Evolutionary conservation across 1,140 invertebrate species (phyloP).

Genomic region (Pogonus chalceus): DNA sequence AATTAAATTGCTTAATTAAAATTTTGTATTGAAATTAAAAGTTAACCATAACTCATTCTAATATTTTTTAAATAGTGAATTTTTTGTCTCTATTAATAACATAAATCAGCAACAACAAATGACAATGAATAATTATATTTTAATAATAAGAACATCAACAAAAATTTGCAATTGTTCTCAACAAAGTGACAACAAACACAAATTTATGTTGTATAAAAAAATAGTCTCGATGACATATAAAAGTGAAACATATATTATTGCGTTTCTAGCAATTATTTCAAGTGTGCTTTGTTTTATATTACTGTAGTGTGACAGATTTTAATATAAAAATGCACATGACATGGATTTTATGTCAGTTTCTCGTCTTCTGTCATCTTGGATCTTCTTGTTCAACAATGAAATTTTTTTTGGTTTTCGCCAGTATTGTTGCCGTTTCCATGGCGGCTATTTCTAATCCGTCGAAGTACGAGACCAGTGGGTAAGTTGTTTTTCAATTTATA

Average conservation of each 20-base stretch:
- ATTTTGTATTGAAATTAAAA: no score
- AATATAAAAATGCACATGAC: neutral
- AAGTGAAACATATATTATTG: conserved; percentile 4
- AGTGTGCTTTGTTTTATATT: neutral
- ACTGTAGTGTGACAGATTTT: neutral
- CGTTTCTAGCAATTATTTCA: conserved; percentile 4
- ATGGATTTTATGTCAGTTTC: neutral
- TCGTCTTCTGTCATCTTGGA: neutral
- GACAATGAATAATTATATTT: no score
- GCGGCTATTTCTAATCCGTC: neutral
- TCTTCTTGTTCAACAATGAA: no score
- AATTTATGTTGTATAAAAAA: neutral
- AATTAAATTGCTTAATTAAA: no score
- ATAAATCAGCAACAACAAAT: no score
- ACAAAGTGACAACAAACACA: neutral
- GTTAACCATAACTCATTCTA: no score
- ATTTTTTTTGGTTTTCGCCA: neutral
- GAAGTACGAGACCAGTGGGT: neutral
- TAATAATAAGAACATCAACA: no score
- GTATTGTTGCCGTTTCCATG: neutral
- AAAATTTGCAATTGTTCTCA: neutral
- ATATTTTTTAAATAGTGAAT: no score
- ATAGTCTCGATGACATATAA: neutral
- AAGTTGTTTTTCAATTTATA: no score
- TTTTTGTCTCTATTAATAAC: no score